Evolutionary conservation across 2,113 vertebrate species (phyloP).

Genomic region (Phainopepla nitens): DNA sequence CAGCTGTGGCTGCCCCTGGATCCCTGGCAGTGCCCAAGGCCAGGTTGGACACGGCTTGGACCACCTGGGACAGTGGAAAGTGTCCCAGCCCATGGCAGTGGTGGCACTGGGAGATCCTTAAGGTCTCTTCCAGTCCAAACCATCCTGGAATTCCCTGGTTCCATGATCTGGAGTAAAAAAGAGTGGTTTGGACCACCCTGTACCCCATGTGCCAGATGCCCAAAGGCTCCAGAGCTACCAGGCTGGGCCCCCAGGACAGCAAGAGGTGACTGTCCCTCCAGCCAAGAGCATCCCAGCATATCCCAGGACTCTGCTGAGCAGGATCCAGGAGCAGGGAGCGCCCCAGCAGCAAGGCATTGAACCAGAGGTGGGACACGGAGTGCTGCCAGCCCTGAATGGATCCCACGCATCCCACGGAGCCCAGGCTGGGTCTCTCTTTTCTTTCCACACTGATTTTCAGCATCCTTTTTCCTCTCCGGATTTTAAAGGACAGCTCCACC

Average conservation of each 20-base stretch:
- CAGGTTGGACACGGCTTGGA: not conserved
- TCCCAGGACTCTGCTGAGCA: accelerated
- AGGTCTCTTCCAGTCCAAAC: not conserved
- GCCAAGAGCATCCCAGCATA: not conserved
- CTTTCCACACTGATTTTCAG: not conserved
- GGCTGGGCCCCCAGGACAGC: not conserved
- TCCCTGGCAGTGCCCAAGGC: not conserved
- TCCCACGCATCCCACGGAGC: not conserved
- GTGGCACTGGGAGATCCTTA: accelerated
- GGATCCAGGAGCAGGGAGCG: accelerated
- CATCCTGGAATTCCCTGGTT: not conserved
- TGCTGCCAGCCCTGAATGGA: not conserved
- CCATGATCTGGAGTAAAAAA: not conserved
- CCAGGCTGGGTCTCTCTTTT: accelerated
- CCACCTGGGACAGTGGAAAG: not conserved
- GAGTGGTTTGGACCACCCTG: accelerated
- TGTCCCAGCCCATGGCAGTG: not conserved
- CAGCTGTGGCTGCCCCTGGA: not conserved
- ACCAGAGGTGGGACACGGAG: accelerated
- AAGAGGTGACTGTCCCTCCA: not conserved
- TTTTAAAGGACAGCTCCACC: not conserved
- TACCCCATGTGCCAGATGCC: no score
- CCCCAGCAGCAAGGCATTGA: not conserved
- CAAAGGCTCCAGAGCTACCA: not conserved
- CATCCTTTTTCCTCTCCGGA: accelerated